Conservation (phyloP, 2,797 vertebrate species). For the Trachurus trachurus region DNA sequence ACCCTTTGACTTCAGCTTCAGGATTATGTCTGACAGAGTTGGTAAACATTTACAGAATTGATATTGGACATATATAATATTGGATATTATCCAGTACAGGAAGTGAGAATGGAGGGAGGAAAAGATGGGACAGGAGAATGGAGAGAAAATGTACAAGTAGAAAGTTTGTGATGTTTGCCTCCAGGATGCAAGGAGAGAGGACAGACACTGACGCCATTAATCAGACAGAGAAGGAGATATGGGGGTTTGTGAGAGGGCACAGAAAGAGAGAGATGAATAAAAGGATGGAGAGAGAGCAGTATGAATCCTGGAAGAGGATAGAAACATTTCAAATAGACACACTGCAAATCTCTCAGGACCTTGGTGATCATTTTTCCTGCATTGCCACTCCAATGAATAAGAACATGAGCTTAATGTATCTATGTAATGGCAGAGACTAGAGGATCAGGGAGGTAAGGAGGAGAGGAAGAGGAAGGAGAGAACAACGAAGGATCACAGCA, state of each 20-base stretch:
- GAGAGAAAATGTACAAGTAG: not conserved
- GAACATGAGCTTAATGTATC: slow-evolving; percentile 30
- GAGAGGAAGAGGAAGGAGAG: not conserved
- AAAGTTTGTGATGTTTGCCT: slow-evolving; percentile 31
- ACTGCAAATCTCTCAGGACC: slow-evolving; percentile 9
- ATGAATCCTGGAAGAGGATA: slow-evolving; percentile 21
- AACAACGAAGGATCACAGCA: slow-evolving; percentile 16
- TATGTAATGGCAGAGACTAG: slow-evolving; percentile 1
- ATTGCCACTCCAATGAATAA: slow-evolving; percentile 31
- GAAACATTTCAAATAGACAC: slow-evolving; percentile 7
- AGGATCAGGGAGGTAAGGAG: not conserved
- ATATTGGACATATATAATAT: too few species aligned
- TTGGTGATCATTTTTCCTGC: not conserved
- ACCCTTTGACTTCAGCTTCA: too few species aligned
- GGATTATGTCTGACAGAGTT: too few species aligned
- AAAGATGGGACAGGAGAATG: not conserved
- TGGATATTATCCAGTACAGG: too few species aligned
- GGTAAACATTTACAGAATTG: too few species aligned
- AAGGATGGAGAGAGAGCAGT: slow-evolving; percentile 13
- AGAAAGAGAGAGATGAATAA: slow-evolving; percentile 13
- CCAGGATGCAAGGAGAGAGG: slow-evolving; percentile 38
- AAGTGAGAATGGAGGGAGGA: not conserved
- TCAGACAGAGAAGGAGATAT: slow-evolving; percentile 18
- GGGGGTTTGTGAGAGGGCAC: slow-evolving; percentile 6
- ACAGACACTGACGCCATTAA: slow-evolving; percentile 46